Conservation (phyloP, 2,888 invertebrate species). For the Trichogramma evanescens region DNA sequence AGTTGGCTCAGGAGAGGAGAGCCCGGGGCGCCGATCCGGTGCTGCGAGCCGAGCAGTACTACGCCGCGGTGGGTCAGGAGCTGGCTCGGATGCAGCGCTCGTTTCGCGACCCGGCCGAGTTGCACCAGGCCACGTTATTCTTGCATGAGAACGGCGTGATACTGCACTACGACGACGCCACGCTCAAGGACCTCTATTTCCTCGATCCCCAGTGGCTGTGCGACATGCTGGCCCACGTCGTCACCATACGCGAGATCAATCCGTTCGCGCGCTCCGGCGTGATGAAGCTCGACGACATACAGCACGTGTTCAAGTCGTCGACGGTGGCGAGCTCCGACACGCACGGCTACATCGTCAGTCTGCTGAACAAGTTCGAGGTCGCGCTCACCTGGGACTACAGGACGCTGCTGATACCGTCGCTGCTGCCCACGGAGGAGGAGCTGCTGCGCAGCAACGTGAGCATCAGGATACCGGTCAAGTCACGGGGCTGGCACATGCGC, state of each 20-base stretch:
- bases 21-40: constrained; percentile 71
- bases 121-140: constrained; percentile 93
- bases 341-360: constrained; percentile 76
- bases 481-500: constrained; percentile 61
- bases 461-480: constrained; percentile 56
- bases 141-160: constrained; percentile 96
- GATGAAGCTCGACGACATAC: constrained; percentile 89
- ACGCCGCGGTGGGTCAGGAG: constrained; percentile 45
- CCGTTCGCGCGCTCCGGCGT: constrained; percentile 86
- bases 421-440: constrained; percentile 74
- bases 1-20: constrained; percentile 71
- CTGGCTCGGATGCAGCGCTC: constrained; percentile 60
- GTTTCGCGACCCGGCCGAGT: constrained; percentile 82
- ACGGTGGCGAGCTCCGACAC: constrained; percentile 65
- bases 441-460: constrained; percentile 44
- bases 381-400: constrained; percentile 93
- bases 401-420: constrained; percentile 82
- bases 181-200: constrained; percentile 90
- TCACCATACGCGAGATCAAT: constrained; percentile 94
- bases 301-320: constrained; percentile 86
- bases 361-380: constrained; percentile 94
- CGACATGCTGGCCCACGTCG: constrained; percentile 93
- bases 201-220: constrained; percentile 98
- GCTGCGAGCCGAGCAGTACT: constrained; percentile 72
- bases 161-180: constrained; percentile 90